Evolutionary conservation across 2,113 vertebrate species (phyloP).

Genomic region (Melanotaenia duboulayi): DNA sequence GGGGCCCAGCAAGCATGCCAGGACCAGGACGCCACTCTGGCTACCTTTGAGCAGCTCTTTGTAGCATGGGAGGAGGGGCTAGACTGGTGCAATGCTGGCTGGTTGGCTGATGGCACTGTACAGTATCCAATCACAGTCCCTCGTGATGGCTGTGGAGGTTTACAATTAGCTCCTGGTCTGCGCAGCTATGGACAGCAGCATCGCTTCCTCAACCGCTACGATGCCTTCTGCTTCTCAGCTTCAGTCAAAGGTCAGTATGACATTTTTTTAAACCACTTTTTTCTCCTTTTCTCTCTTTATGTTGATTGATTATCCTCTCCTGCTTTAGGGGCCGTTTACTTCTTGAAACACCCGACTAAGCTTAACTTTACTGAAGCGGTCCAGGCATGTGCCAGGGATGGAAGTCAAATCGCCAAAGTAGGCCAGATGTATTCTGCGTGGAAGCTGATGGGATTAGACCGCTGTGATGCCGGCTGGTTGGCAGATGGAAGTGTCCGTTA

Average conservation of each 20-base stretch:
- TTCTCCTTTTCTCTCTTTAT: background rate
- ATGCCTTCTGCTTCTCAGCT: constrained; percentile 92
- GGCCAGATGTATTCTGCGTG: constrained; percentile 92
- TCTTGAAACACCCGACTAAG: constrained; percentile 74
- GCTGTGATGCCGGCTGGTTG: constrained; percentile 91
- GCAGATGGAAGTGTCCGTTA: constrained; percentile 92
- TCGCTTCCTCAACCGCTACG: constrained; percentile 83
- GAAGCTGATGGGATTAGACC: constrained; percentile 88
- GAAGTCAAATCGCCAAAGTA: constrained; percentile 86
- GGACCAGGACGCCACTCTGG: constrained; percentile 87
- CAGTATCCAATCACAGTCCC: constrained; percentile 89
- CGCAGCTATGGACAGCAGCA: constrained; percentile 89
- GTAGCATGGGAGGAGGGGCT: constrained; percentile 87
- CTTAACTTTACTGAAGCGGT: constrained; percentile 87
- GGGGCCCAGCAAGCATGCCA: constrained; percentile 85
- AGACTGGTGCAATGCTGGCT: constrained; percentile 91
- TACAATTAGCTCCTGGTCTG: constrained; percentile 84
- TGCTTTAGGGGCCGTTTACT: constrained; percentile 87
- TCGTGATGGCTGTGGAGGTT: constrained; percentile 79
- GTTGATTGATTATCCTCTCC: constrained; percentile 5
- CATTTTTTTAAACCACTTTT: background rate
- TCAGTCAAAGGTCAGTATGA: constrained; percentile 84
- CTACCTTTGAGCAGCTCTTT: constrained; percentile 91
- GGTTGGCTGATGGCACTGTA: constrained; percentile 91
- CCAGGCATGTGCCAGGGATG: constrained; percentile 83